Percentiles rank a stretch among this genome's conserved stretches.
Evolutionary conservation across 2,888 invertebrate genomes (phyloP).

Genomic region (Drosophila nr. medialis): DNA sequence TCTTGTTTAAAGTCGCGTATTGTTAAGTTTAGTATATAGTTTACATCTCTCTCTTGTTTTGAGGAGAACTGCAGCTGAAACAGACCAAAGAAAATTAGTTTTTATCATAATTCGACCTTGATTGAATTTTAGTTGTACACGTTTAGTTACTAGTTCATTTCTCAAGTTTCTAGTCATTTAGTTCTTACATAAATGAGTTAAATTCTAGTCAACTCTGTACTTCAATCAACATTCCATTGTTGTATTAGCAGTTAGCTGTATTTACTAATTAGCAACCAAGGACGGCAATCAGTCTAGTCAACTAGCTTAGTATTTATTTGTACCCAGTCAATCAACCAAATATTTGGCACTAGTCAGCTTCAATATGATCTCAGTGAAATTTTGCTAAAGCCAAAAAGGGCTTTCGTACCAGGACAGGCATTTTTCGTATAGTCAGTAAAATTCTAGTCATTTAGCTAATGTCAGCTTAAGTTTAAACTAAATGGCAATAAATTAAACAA

Average conservation of each 20-base stretch:
- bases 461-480: constrained; percentile 26
- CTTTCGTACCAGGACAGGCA: constrained; percentile 39
- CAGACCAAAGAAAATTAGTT: constrained; percentile 77
- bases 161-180: constrained; percentile 55
- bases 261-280: constrained; percentile 32
- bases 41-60: constrained; percentile 25
- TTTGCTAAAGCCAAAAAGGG: constrained; percentile 8
- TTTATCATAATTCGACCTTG: constrained; percentile 36
- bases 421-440: constrained; percentile 54
- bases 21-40: constrained; percentile 69
- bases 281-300: constrained; percentile 58
- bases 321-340: constrained; percentile 50
- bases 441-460: constrained; percentile 41
- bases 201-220: constrained; percentile 62
- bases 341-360: constrained; percentile 68
- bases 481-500: constrained; percentile 49
- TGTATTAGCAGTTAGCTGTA: constrained; percentile 25
- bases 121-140: constrained; percentile 44
- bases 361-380: constrained; percentile 67
- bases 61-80: constrained; percentile 74
- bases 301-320: constrained; percentile 34
- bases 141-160: constrained; percentile 47
- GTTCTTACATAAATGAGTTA: constrained; percentile 61
- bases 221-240: constrained; percentile 64
- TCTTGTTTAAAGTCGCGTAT: constrained; percentile 45